Conservation (phyloP, 2,113 vertebrate genomes). For the Perognathus longimembris region DNA sequence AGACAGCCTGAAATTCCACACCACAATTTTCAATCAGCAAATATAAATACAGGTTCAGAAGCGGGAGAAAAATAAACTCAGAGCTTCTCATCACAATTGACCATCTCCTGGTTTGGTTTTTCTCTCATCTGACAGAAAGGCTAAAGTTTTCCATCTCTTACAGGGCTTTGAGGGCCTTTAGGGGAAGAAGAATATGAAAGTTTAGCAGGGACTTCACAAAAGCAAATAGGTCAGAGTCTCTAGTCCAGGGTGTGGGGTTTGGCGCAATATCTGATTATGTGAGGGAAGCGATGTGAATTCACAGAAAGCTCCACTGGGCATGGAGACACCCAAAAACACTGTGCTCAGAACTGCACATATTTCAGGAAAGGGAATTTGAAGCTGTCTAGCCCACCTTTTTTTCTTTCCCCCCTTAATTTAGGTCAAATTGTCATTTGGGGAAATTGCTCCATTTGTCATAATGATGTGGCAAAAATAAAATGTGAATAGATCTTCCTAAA, state of each 20-base stretch:
- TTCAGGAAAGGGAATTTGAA: constrained; percentile 8
- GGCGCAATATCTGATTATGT: not conserved
- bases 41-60: constrained; percentile 36
- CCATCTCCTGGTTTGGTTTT: constrained; percentile 7
- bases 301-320: not conserved
- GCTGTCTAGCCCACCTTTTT: not conserved
- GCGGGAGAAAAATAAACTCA: constrained; percentile 61
- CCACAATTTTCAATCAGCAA: not conserved
- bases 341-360: not conserved
- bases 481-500: not conserved
- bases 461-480: not conserved
- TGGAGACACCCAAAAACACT: not conserved
- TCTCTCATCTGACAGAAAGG: constrained; percentile 65
- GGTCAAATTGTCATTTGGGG: not conserved
- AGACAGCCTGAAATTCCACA: constrained; percentile 55
- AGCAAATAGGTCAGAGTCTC: not conserved
- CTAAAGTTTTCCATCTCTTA: constrained; percentile 23
- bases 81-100: constrained; percentile 8
- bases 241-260: too few relatives aligned
- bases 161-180: constrained; percentile 1
- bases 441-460: not conserved
- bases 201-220: not conserved
- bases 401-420: not conserved
- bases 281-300: not conserved
- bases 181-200: not conserved